Percentiles rank a stretch among this genome's conserved stretches.
Evolutionary conservation across 2,113 vertebrate species (phyloP).

Genomic region (Toxotes chatareus): DNA sequence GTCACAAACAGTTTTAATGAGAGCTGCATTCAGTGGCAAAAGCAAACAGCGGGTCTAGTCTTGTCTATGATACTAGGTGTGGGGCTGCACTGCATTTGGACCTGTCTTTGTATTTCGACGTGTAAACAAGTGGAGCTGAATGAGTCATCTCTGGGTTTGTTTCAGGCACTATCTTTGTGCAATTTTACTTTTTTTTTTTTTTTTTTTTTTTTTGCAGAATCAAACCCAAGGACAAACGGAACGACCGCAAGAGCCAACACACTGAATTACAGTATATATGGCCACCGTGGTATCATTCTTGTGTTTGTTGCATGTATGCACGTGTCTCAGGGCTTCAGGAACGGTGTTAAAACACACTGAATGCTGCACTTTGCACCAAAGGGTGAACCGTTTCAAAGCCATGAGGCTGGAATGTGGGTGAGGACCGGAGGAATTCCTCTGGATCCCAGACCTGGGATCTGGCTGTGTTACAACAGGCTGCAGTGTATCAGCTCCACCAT

Average conservation of each 20-base stretch:
- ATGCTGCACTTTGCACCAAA: not conserved
- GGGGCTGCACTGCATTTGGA: not conserved
- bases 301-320: too few species aligned
- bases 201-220: conserved; percentile 10
- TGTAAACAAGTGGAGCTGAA: too few species aligned
- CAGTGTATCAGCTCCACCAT: conserved; percentile 21
- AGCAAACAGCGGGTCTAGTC: too few species aligned
- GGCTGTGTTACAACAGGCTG: conserved; percentile 41
- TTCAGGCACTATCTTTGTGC: not conserved
- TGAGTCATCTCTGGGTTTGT: conserved; percentile 6
- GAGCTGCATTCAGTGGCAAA: too few species aligned
- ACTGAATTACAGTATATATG: not conserved
- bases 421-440: conserved; percentile 42
- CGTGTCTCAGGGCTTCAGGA: not conserved
- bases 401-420: conserved; percentile 23
- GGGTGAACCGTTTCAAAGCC: not conserved
- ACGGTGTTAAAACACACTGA: conserved; percentile 14
- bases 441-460: conserved; percentile 26
- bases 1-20: too few species aligned
- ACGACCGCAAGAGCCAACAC: not conserved
- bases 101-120: too few species aligned
- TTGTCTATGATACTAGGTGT: not conserved
- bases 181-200: too few species aligned
- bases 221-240: not conserved
- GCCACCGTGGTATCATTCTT: not conserved